Evolutionary conservation across 2,113 vertebrate genomes (phyloP), one percentile per base, ranked within the genome.

Genomic region (Poecile atricapillus): DNA sequence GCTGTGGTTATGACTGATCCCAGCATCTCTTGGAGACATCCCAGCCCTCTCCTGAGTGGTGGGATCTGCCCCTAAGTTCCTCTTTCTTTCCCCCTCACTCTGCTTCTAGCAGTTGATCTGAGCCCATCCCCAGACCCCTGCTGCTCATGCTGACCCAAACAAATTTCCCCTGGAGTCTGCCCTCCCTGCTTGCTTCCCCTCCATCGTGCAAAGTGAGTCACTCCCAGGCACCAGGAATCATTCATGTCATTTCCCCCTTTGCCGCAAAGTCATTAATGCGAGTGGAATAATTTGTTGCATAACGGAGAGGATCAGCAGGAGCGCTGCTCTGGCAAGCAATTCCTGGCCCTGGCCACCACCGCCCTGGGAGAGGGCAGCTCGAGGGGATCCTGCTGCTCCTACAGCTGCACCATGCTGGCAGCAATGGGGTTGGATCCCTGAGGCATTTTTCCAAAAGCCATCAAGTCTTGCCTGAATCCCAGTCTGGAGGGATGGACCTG

Each of bases 201-300:
- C 74, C 0, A 1, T 46, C 2, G 31, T 77, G 84, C 83, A 10
- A 77, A 68, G 83, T 95, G 97, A 91, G 88, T 96, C 91, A 93
- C 80, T 93, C 69, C 49, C 80, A 63, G 69, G 93, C 95, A 92
- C 80, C 7, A 8, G 91, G 87, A 93, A 96, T 95, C 94, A 90
- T 88, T 96, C 96, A 90, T 90, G 94, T 96, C 93, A 68, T 89
- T 93, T 86, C 83, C 91, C 95, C 93, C 92, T 95, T 87, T 94
- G 94, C 94, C 80, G 91, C 95, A 95, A 96, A 95, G 96, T 97
- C 94, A 86, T 96, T 97, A 96, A 96, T 93, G 95, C 56, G 7
- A 93, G 84, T 91, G 95, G 93, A 95, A 96, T 93, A 86, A 94
- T 96, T 96, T 53, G 94, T 97, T 97, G 93, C 44, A 21, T 97